Evolutionary conservation across 2,113 vertebrate species (phyloP), one percentile per base, ranked within the genome.

Genomic region (Proterorhinus semilunaris): DNA sequence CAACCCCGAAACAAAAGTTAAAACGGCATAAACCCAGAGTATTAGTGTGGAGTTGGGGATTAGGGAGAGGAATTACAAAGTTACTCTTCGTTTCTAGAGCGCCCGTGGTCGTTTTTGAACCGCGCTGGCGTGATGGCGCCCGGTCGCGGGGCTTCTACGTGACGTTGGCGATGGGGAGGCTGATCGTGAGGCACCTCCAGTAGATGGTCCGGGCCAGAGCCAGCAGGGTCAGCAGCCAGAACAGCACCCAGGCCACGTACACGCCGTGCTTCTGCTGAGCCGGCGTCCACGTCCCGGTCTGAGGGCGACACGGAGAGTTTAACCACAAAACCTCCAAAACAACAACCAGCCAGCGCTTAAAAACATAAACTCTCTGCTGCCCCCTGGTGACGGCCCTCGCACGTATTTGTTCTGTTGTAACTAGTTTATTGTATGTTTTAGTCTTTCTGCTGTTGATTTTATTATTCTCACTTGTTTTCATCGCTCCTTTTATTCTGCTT

Each of bases 121-220:
- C 15, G 2, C 8, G 51, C 6, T 16, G 51, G 16, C n/a, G n/a
- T 52, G 6, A 16, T 7, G 16, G 16, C 16, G 51, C 16, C 6
- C 15, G 15, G 1, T 52, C 15, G 4, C 8, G 3, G 51, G n/a
- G 12, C 7, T 2, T 79, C 72, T 79, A 88, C 0, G 84, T 80
- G 68, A 83, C 1, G 77, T 83, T 87, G 72, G 77, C 78, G 13
- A 89, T 63, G 36, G 91, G 90, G 16, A 83, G 67, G 21, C 91
- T 92, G 75, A 92, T 92, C 63, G 84, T 91, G 83, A 92, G 71
- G 76, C 91, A 91, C 50, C 82, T 82, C 91, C 91, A 92, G 74
- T 91, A 87, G 58, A 92, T 2, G 65, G 84, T 72, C 58, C 90
- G 76, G 0, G 42, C 52, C 83, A 92, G 48, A 54, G 81, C 52